These are phyloP conservation scores for Seladonia tumulorum DNA, from an alignment of 2,888 invertebrate genomes.

Conservation along the genomic window DNA sequence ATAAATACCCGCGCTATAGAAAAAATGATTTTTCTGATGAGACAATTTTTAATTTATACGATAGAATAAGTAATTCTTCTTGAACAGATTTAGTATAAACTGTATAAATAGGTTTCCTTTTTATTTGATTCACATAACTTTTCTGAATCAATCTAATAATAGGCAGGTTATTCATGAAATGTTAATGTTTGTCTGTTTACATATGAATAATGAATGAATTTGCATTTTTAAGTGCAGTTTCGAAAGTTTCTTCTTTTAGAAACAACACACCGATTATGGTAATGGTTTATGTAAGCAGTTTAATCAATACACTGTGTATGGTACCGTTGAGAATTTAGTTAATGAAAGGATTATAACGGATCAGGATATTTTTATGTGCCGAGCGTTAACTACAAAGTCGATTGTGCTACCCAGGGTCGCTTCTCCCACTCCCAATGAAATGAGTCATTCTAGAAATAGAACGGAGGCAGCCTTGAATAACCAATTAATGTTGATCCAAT, in stretches of 20 bases:
- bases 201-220: background rate
- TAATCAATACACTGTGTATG: background rate
- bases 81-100: background rate
- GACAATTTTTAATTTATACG: background rate
- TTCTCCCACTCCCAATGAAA: conserved; percentile 8
- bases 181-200: background rate
- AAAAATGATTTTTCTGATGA: background rate
- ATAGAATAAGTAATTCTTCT: background rate
- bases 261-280: background rate
- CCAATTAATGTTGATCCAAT: conserved; percentile 17
- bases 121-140: background rate
- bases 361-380: conserved; percentile 7
- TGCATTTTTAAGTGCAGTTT: background rate
- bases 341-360: background rate
- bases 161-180: background rate
- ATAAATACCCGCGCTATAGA: background rate
- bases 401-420: conserved; percentile 9
- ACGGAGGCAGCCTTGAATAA: background rate
- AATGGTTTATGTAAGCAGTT: background rate
- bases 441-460: conserved; percentile 12
- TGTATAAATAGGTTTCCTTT: background rate
- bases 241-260: background rate
- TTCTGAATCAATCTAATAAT: background rate
- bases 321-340: background rate
- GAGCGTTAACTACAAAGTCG: conserved; percentile 16